Conservation (phyloP, 2,888 invertebrate genomes). For the Gastrophysa polygoni region DNA sequence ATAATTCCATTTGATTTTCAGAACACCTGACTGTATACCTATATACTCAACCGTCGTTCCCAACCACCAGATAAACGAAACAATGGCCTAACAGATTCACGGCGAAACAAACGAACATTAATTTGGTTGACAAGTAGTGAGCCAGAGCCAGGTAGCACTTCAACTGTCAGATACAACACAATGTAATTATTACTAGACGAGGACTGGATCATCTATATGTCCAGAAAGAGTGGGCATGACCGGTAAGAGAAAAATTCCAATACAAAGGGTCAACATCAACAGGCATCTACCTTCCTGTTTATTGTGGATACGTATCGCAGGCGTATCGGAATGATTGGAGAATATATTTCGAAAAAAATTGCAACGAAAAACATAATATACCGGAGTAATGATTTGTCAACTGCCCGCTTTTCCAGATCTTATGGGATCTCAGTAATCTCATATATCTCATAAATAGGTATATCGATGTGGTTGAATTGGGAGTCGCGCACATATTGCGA, state of each 20-base stretch:
- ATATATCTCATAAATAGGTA: too few relatives aligned
- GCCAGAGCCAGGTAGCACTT: conserved; percentile 37
- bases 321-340: background rate
- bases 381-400: too few relatives aligned
- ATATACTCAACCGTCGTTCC: background rate
- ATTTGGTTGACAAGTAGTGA: conserved; percentile 30
- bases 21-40: too few relatives aligned
- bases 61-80: conserved; percentile 17
- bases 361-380: background rate
- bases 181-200: conserved; percentile 25
- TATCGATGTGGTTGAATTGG: too few relatives aligned
- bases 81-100: conserved; percentile 21
- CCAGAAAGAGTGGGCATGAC: conserved; percentile 20
- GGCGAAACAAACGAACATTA: conserved; percentile 29
- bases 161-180: conserved; percentile 33
- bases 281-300: background rate
- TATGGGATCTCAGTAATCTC: too few relatives aligned
- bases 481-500: too few relatives aligned
- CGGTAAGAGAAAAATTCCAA: conserved; percentile 34
- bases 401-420: too few relatives aligned
- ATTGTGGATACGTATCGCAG: background rate
- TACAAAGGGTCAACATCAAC: conserved; percentile 35
- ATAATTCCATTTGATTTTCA: conserved; percentile 12
- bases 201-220: conserved; percentile 15
- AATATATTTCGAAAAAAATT: background rate